A percentile compares a stretch with the other conserved stretches of the same genome.
Evolutionary conservation across 2,888 invertebrate genomes (phyloP).

Genomic region (Drosophila flavopinicola): DNA sequence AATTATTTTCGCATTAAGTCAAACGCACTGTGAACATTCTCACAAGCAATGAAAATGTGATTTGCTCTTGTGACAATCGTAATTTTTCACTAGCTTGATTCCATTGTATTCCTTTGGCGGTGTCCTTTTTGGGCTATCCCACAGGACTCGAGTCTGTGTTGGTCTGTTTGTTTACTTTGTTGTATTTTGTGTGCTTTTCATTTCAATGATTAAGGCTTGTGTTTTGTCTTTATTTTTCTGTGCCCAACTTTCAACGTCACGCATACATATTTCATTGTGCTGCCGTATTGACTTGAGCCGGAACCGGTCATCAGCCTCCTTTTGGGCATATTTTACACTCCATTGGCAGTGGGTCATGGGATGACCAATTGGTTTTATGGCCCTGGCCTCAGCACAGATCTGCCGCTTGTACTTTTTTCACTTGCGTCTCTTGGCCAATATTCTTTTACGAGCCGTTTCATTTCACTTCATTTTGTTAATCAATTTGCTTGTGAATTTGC

Average conservation of each 20-base stretch:
- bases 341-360: slow-evolving; percentile 55
- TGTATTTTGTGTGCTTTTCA: slow-evolving; percentile 48
- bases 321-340: slow-evolving; percentile 68
- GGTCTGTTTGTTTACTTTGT: slow-evolving; percentile 16
- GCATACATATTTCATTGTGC: slow-evolving; percentile 68
- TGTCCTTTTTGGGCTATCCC: slow-evolving; percentile 7
- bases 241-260: slow-evolving; percentile 47
- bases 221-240: slow-evolving; percentile 14
- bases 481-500: slow-evolving; percentile 55
- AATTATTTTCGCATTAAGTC: slow-evolving; percentile 76
- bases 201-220: slow-evolving; percentile 61
- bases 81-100: slow-evolving; percentile 79
- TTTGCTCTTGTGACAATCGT: slow-evolving; percentile 79
- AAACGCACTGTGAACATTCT: slow-evolving; percentile 64
- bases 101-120: slow-evolving; percentile 27
- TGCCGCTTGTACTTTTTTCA: slow-evolving; percentile 21
- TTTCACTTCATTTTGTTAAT: slow-evolving; percentile 70
- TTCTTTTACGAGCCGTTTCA: slow-evolving; percentile 62
- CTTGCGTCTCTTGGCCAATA: slow-evolving; percentile 36
- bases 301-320: slow-evolving; percentile 34
- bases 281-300: slow-evolving; percentile 33
- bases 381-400: slow-evolving; percentile 7
- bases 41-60: slow-evolving; percentile 70
- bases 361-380: slow-evolving; percentile 65
- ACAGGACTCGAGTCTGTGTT: slow-evolving; percentile 7